Base-by-base conservation (phyloP, 2,113 vertebrate species). In the Sinocyclocheilus grahami region DNA sequence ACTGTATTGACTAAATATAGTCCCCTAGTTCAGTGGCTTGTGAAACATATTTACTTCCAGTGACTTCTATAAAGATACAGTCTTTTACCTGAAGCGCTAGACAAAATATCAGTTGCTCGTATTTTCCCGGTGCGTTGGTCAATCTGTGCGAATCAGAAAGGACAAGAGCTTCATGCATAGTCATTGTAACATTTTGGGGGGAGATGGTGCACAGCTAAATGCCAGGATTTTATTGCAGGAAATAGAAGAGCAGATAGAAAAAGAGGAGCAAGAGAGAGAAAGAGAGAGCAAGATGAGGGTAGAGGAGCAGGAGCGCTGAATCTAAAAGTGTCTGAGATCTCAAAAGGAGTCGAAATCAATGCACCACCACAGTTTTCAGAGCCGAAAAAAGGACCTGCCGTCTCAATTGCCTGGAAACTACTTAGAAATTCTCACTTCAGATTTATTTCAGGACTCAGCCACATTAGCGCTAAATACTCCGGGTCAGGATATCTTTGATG, bases 341-440 rank as follows among this genome's bases (percentile, higher is more conserved):
- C 94, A 94, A 94, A 95, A 95, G 94, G 94, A 95, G 94, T 94
- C 93, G 94, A 95, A 96, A 95, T 96, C 97, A 96, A 97, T 96
- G 95, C 90, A 76, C 87, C 93, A 93, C 93, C 93, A 93, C 93
- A 93, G 94, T 95, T 95, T 90, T 94, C 93, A 89, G 93, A 93
- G 93, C 94, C 95, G 94, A 96, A 95, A 96, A 92, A 96, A 93
- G 93, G 92, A 91, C 91, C 93, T 91, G 94, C 95, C 95, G 95
- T 94, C 95, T 96, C 93, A 92, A 95, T 96, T 95, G 94, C 95
- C 93, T 93, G 91, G 93, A 95, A 96, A 94, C 94, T 95, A 94
- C 95, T 96, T 95, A 95, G 94, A 95, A 96, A 96, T 94, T 95
- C 95, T 95, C 91, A 91, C 94, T 97, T 96, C 93, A 81, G 93